Conservation (phyloP, 2,888 invertebrate species). For the Dastarcus helophoroides region DNA sequence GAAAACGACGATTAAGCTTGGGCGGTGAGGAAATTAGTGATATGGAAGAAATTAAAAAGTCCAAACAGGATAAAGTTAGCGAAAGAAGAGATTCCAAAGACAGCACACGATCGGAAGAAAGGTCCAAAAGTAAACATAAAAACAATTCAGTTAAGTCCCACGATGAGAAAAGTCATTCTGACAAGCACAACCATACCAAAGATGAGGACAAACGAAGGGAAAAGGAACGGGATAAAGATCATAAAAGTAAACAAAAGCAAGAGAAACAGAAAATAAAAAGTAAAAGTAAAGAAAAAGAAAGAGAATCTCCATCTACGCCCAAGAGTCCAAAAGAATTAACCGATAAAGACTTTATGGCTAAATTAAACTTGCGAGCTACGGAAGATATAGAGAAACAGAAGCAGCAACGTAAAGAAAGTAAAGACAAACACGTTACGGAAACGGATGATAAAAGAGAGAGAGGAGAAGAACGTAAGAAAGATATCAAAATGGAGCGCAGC, state of each 20-base stretch:
- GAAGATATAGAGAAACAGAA: slow-evolving; percentile 49
- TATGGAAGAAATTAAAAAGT: slow-evolving; percentile 49
- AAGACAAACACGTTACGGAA: slow-evolving; percentile 38
- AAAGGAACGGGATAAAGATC: slow-evolving; percentile 28
- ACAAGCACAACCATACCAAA: slow-evolving; percentile 40
- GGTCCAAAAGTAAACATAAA: slow-evolving; percentile 44
- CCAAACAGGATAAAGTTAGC: slow-evolving; percentile 43
- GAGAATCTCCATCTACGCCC: slow-evolving; percentile 22
- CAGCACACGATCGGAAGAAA: slow-evolving; percentile 32
- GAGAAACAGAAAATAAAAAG: slow-evolving; percentile 28
- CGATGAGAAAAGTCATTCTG: slow-evolving; percentile 45
- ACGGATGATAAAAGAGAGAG: slow-evolving; percentile 14
- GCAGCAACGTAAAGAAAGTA: slow-evolving; percentile 44
- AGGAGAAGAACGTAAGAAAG: slow-evolving; percentile 7
- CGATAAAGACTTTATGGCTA: slow-evolving; percentile 49
- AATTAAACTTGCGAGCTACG: slow-evolving; percentile 43
- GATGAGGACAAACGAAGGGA: slow-evolving; percentile 35
- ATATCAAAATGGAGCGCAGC: slow-evolving; percentile 17
- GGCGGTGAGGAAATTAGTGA: slow-evolving; percentile 49
- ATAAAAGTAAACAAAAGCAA: slow-evolving; percentile 20
- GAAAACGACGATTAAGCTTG: slow-evolving; percentile 67
- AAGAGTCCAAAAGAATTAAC: slow-evolving; percentile 21
- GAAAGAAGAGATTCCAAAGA: slow-evolving; percentile 66
- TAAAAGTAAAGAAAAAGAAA: slow-evolving; percentile 32
- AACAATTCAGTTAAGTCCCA: slow-evolving; percentile 47